Evolutionary conservation across 1,140 invertebrate genomes (phyloP).

Genomic region (Berghia stephanieae): DNA sequence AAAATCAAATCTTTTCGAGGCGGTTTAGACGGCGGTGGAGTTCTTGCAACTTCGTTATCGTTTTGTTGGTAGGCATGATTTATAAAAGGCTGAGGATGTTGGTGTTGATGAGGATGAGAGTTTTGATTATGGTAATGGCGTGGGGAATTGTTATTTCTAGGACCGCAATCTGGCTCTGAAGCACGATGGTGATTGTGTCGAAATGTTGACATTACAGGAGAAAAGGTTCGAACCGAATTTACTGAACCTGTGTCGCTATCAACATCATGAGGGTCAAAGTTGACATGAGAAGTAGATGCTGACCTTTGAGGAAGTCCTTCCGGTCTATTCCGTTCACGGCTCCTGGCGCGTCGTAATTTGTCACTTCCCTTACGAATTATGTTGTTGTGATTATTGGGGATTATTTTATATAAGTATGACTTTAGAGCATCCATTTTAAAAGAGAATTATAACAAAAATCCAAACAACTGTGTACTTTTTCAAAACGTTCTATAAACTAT

Average conservation of each 20-base stretch:
- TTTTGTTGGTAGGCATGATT: slow-evolving; percentile 18
- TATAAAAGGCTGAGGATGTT: background rate
- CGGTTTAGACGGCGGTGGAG: slow-evolving; percentile 49
- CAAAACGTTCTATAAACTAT: too few species aligned
- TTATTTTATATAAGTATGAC: slow-evolving; percentile 39
- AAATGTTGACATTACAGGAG: slow-evolving; percentile 11
- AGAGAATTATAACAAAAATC: too few species aligned
- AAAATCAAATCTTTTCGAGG: slow-evolving; percentile 50
- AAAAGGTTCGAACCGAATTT: slow-evolving; percentile 20
- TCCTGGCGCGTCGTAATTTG: slow-evolving; percentile 16
- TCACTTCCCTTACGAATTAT: slow-evolving; percentile 32
- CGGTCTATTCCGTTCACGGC: background rate
- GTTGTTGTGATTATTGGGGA: slow-evolving; percentile 30
- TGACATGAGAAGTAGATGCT: slow-evolving; percentile 22
- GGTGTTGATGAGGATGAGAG: background rate
- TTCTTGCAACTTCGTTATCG: slow-evolving; percentile 18
- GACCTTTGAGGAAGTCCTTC: slow-evolving; percentile 2
- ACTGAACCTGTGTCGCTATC: slow-evolving; percentile 10
- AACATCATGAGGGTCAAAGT: slow-evolving; percentile 16
- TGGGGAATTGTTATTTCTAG: too few species aligned
- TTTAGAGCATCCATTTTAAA: slow-evolving; percentile 42
- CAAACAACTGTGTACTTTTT: too few species aligned
- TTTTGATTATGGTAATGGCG: background rate
- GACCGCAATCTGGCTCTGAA: slow-evolving; percentile 21
- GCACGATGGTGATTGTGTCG: slow-evolving; percentile 15